These are phyloP conservation scores for Engystomops pustulosus DNA, from an alignment of 2,113 vertebrate species.

Conservation along the genomic window DNA sequence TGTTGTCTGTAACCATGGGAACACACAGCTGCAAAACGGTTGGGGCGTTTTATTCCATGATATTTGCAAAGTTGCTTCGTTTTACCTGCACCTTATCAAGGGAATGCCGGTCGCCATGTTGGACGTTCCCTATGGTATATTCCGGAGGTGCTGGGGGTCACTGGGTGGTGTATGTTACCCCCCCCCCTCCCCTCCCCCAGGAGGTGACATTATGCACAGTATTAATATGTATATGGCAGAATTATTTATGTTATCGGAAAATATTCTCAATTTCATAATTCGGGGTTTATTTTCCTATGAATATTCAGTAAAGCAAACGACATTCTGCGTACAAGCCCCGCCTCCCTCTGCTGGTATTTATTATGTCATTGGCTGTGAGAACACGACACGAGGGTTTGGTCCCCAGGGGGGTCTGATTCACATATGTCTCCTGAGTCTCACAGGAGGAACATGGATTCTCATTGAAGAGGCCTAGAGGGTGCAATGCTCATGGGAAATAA, in stretches of 20 bases:
- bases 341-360: background rate
- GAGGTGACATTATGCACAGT: conserved; percentile 21
- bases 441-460: too few species aligned
- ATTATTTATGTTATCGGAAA: conserved; percentile 19
- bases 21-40: too few species aligned
- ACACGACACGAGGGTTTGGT: too few species aligned
- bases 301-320: background rate
- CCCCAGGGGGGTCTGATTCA: too few species aligned
- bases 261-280: background rate
- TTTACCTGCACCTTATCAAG: background rate
- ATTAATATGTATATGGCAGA: conserved; percentile 31
- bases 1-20: too few species aligned
- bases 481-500: too few species aligned
- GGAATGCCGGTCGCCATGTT: too few species aligned
- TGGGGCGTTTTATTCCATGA: background rate
- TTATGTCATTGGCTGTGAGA: too few species aligned
- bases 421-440: too few species aligned
- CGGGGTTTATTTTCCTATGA: conserved; percentile 33
- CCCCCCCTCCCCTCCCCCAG: background rate
- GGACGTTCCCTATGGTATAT: background rate
- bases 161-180: background rate
- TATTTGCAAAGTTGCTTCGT: background rate
- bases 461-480: too few species aligned
- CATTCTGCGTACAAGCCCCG: background rate
- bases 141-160: background rate